Conservation (phyloP, 2,797 vertebrate genomes). For the Dipus sagitta region DNA sequence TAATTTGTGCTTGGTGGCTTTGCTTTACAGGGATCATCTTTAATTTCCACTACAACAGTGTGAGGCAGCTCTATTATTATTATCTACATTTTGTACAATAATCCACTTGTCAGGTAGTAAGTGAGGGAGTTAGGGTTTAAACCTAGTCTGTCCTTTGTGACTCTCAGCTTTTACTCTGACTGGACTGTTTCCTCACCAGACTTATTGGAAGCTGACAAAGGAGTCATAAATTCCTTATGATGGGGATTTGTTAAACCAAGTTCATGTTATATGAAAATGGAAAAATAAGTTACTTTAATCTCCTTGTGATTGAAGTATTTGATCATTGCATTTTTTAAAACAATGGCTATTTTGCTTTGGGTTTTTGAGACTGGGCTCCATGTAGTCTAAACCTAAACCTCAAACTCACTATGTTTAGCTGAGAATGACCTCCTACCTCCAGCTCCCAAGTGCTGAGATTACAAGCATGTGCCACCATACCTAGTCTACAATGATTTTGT, state of each 20-base stretch:
- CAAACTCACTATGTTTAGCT: too few species aligned
- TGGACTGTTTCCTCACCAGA: neutral
- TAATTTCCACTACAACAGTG: neutral
- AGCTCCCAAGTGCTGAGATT: too few species aligned
- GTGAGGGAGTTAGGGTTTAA: neutral
- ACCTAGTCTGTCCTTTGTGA: neutral
- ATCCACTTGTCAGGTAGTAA: neutral
- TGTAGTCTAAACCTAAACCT: neutral
- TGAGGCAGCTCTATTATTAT: neutral
- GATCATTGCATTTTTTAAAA: neutral
- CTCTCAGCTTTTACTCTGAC: neutral
- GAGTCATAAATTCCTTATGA: neutral
- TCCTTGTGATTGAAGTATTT: constrained; percentile 50
- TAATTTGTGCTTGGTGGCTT: neutral
- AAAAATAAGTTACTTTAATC: constrained; percentile 14
- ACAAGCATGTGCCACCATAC: too few species aligned
- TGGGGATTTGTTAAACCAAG: neutral
- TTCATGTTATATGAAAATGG: neutral
- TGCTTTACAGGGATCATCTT: neutral
- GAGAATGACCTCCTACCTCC: too few species aligned
- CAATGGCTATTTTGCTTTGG: neutral
- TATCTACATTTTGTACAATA: neutral
- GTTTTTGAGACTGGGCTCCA: neutral
- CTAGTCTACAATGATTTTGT: too few species aligned
- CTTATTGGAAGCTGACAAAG: neutral